phyloP scores from a whole-genome alignment of 1,140 invertebrate genomes.

The Lepidurus apus region DNA sequence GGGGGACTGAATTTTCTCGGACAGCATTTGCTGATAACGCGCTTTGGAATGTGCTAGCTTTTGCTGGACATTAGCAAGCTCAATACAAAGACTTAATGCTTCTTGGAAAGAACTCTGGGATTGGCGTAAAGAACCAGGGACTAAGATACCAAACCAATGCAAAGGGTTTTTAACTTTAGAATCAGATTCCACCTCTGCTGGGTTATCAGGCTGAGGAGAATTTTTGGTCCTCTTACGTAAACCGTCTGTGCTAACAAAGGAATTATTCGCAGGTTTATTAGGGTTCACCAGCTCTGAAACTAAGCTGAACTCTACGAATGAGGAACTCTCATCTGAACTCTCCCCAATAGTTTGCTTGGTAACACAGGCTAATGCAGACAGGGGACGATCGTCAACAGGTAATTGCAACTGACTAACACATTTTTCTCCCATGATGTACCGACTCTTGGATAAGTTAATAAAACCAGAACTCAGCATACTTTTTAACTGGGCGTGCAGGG shows the following conservation, averaged over 20 bases:
- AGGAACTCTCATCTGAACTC: not conserved
- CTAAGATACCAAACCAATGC: not conserved
- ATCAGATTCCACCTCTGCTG: not conserved
- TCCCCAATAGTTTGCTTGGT: not conserved
- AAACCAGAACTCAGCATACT: not conserved
- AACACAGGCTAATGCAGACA: not conserved
- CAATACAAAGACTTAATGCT: not conserved
- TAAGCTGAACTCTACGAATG: not conserved
- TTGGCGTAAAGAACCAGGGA: not conserved
- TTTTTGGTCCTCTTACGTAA: not conserved
- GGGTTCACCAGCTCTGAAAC: not conserved
- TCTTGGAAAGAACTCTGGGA: not conserved
- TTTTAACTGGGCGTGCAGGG: not conserved
- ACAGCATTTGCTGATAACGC: not conserved
- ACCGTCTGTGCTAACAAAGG: not conserved
- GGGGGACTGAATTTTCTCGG: not conserved
- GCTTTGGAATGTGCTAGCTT: not conserved
- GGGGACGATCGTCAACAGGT: not conserved
- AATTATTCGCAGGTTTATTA: not conserved
- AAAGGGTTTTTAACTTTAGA: not conserved
- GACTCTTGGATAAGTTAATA: not conserved
- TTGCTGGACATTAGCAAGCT: not conserved
- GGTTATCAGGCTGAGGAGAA: not conserved
- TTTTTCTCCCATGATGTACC: conserved; percentile 2
- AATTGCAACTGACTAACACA: not conserved